Conservation (phyloP, 2,113 vertebrate genomes). For the Sminthopsis crassicaudata region DNA sequence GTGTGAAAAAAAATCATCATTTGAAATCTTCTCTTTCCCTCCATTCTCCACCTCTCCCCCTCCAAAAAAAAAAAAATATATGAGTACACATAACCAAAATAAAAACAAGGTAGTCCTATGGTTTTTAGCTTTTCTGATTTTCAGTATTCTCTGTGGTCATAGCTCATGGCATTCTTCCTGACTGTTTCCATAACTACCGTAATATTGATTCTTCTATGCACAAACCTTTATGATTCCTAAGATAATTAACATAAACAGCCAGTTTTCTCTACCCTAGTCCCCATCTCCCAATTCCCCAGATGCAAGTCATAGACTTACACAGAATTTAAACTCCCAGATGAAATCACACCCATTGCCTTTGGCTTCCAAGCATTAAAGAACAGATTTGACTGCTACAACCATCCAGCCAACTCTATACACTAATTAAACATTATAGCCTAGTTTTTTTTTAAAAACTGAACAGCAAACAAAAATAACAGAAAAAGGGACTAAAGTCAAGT, state of each 20-base stretch:
- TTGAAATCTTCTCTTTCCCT: neutral
- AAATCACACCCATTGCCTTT: neutral
- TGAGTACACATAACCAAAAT: neutral
- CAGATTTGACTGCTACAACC: neutral
- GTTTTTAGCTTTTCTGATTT: neutral
- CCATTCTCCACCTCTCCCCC: too few relatives aligned
- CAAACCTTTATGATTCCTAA: neutral
- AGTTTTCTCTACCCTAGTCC: neutral
- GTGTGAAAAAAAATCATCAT: neutral
- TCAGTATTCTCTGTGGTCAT: neutral
- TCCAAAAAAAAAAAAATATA: neutral
- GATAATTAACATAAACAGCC: conserved; percentile 1
- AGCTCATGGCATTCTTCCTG: neutral
- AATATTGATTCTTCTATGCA: conserved; percentile 5
- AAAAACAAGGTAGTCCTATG: neutral
- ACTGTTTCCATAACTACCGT: neutral
- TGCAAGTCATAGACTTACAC: neutral
- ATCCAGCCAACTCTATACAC: neutral
- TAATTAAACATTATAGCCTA: neutral
- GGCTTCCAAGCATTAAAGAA: neutral
- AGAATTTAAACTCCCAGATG: neutral
- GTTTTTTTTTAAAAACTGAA: neutral
- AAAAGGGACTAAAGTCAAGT: neutral
- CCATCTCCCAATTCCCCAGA: neutral
- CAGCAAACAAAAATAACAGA: conserved; percentile 37